Base-by-base conservation (phyloP, 2,888 invertebrate genomes). In the Meiosimyza platycephala region DNA sequence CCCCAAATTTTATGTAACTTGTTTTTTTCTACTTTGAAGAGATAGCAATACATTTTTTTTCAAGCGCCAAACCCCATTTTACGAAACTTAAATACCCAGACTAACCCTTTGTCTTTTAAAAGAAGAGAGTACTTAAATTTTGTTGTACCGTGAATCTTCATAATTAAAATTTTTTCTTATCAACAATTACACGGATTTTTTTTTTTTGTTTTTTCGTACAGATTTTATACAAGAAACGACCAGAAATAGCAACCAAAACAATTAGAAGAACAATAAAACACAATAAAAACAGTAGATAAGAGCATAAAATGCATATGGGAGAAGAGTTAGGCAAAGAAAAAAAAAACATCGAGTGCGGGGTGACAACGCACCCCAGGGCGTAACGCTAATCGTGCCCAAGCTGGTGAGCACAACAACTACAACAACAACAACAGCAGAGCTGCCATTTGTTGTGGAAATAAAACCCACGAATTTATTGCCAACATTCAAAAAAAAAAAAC, bases 381-480 rank as follows among this genome's bases (percentile, higher is more conserved):
- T 57, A 57, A 57, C 28, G 22, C 22, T 22, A 57, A 15, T 15
- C 15, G 22, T 57, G 57, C 22, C 57, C 57, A 22, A 22, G 57
- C 57, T 57, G 57, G 57, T 57, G 57, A 28, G 57, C 55, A 40
- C 40, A 40, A 40, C 9, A 40, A 40, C 40, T 40, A 7, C 40
- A 40, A 40, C 40, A 40, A 40, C 40, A 40, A 40, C 40, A 40
- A 7, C 40, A 22, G 18, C 9, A 22, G 55, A 22, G 62, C 62
- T 40, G 60, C 63, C 63, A 11, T 62, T 62, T 62, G 40, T 40
- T 40, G 22, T 13, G 62, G 13, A 22, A n/a, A 68, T 57, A 68
- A 59, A 59, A 74, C 55, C 57, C 50, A 69, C 52, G 50, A 75
- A 77, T 76, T 77, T 77, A 76, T 77, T 74, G 74, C 59, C 67